Conservation (phyloP, 2,797 vertebrate genomes). For the Myotis daubentonii region DNA sequence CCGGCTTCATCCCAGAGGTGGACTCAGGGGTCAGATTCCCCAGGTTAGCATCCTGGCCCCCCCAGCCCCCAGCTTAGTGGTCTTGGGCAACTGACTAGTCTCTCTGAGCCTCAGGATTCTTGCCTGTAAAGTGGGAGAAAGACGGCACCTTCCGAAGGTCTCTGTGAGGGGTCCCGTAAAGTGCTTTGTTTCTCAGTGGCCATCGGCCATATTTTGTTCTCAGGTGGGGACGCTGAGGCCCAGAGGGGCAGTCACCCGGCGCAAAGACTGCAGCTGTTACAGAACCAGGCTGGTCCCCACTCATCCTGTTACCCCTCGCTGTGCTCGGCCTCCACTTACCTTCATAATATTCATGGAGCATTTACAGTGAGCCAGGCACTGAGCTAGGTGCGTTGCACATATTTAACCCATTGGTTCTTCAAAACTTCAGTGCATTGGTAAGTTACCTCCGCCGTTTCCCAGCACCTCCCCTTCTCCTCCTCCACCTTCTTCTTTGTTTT, state of each 20-base stretch:
- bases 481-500: neutral
- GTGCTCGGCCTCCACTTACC: too few species aligned
- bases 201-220: neutral
- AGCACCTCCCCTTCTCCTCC: neutral
- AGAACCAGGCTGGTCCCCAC: rapidly evolving
- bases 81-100: neutral
- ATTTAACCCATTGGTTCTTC: neutral
- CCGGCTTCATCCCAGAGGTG: neutral
- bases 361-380: rapidly evolving
- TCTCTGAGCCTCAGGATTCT: neutral
- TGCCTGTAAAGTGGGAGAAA: neutral
- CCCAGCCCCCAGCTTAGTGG: neutral
- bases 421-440: rapidly evolving
- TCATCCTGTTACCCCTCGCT: neutral
- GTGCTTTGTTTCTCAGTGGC: neutral
- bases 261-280: neutral
- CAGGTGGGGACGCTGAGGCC: neutral
- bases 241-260: neutral
- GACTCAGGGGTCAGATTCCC: neutral
- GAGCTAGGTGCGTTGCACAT: neutral
- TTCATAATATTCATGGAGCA: neutral
- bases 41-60: neutral
- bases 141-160: neutral
- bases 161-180: neutral
- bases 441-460: neutral